Evolutionary conservation across 2,888 invertebrate genomes (phyloP), one percentile per base, ranked within the genome.

Genomic region (Agonopterix alstromeriana): DNA sequence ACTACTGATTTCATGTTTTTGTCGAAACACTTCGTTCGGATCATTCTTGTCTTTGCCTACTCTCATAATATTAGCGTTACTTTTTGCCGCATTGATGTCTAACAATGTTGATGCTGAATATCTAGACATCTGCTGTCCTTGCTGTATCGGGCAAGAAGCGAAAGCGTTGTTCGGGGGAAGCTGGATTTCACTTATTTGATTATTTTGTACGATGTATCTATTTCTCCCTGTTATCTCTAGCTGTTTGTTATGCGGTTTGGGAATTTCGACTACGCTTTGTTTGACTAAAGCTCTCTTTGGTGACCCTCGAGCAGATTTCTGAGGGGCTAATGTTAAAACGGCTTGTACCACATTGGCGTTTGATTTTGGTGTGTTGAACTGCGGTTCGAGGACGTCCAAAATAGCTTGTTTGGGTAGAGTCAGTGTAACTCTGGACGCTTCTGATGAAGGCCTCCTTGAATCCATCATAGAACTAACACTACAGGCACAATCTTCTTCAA

Each of bases 401-500:
- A 89, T 83, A 7, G 82, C 77, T 27, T 27, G 27, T 73, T 86
- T 89, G 8, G 90, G 89, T 11, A 91, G 76, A 8, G 91, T 91
- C 7, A 88, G 77, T 8, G 85, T 88, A 10, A 87, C 85, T 63
- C 87, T 79, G 54, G 91, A 91, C 2, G 91, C 90, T 63, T 91
- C 90, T n/a, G 90, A 84, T 42, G 89, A 89, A 35, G 89, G 89
- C 54, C 90, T 82, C 58, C 92, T 88, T 35, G 93, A 91, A 63
- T 93, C 93, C 74, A 93, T 82, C 43, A 92, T 90, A 46, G 92
- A 92, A 45, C 90, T 90, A 46, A 93, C 89, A 47, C 92, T 93
- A 74, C 93, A 93, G 51, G 91, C 92, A 69, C 93, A 93, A 66
- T 93, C 93, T 61, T 93, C 93, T 67, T 84, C 83, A 42, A 79